These are phyloP conservation scores for Tragulus kanchil DNA, from an alignment of 2,113 vertebrate species.

Conservation along the genomic window DNA sequence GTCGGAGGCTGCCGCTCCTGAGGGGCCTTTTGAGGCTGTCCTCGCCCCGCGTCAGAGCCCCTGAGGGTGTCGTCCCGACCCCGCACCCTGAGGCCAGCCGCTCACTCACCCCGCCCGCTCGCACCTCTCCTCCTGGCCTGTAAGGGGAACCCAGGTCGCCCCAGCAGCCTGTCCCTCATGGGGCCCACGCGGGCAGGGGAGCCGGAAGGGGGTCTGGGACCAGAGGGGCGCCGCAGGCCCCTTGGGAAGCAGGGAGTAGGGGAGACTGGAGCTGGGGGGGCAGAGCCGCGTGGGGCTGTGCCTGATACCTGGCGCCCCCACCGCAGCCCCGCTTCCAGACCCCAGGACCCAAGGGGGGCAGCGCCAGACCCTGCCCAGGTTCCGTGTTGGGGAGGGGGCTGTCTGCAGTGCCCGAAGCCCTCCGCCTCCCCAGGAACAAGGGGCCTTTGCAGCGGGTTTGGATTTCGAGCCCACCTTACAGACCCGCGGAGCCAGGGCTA, in stretches of 20 bases:
- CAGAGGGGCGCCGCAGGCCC: background rate
- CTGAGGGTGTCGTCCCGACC: background rate
- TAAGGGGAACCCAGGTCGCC: background rate
- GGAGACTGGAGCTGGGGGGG: no score
- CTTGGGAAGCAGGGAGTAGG: fast-evolving
- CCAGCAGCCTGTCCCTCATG: background rate
- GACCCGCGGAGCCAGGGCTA: background rate
- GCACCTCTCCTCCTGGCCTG: background rate
- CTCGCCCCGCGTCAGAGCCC: background rate
- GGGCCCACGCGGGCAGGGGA: background rate
- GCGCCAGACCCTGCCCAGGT: background rate
- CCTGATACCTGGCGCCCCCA: background rate
- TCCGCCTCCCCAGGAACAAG: background rate
- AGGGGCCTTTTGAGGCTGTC: background rate
- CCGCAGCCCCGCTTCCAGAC: background rate
- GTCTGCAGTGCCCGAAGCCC: background rate
- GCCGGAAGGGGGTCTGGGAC: background rate
- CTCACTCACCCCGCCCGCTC: background rate
- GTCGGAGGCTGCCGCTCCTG: no score
- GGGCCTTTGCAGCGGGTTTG: fast-evolving
- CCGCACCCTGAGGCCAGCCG: background rate
- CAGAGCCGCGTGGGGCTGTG: background rate
- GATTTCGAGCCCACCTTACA: background rate
- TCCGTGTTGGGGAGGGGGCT: background rate
- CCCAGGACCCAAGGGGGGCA: background rate